These are phyloP conservation scores for Rhodeus uyekii DNA, from an alignment of 2,797 vertebrate species.

Conservation along the genomic window DNA sequence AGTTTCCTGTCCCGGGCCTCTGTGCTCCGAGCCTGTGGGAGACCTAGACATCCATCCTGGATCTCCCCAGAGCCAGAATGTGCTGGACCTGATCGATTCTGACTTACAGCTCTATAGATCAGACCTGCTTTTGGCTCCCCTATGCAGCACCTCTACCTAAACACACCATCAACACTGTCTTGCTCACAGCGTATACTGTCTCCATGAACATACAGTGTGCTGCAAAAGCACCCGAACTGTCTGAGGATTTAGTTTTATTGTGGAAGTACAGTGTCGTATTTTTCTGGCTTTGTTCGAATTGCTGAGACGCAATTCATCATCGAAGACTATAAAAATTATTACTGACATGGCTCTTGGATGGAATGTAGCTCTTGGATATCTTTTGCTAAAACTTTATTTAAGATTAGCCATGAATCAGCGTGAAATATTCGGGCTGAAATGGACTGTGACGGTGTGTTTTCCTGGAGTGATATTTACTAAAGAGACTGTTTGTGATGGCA, in stretches of 20 bases:
- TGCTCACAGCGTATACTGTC: neutral
- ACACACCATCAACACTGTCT: conserved; percentile 19
- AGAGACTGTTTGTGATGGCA: conserved; percentile 56
- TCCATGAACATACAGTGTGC: conserved; percentile 19
- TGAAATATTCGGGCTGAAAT: conserved; percentile 37
- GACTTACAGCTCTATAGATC: conserved; percentile 47
- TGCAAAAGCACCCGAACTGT: conserved; percentile 10
- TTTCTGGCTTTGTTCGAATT: conserved; percentile 28
- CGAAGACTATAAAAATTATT: conserved; percentile 35
- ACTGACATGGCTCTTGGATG: conserved; percentile 12
- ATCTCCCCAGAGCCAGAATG: conserved; percentile 50
- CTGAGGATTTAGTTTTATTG: conserved; percentile 26
- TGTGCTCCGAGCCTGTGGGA: conserved; percentile 39
- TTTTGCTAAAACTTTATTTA: conserved; percentile 40
- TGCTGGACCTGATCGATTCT: conserved; percentile 46
- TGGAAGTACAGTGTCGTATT: conserved; percentile 1
- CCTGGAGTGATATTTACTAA: conserved; percentile 36
- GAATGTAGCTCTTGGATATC: conserved; percentile 48
- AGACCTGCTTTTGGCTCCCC: conserved; percentile 27
- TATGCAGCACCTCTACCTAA: conserved; percentile 31
- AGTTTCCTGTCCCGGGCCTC: conserved; percentile 28
- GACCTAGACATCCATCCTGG: conserved; percentile 51
- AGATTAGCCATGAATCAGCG: conserved; percentile 50
- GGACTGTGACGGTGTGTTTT: conserved; percentile 35
- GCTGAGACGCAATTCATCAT: conserved; percentile 34